A percentile compares a stretch with the other conserved stretches of the same genome.
phyloP scores from a whole-genome alignment of 2,888 invertebrate species.

The Eubasilissa splendida region DNA sequence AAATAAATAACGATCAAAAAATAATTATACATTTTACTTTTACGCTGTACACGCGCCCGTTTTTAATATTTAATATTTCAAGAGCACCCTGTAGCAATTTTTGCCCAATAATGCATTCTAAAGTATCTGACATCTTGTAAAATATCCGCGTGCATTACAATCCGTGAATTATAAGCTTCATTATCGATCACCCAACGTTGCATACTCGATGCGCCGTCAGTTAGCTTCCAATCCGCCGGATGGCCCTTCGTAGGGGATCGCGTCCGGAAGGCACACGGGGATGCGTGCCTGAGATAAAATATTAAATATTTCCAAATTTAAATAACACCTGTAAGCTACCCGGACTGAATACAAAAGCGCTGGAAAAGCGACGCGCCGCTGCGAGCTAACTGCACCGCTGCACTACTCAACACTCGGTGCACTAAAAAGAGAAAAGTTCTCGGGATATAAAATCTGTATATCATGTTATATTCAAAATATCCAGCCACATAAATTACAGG shows the following conservation, averaged over 20 bases:
- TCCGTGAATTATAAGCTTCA: conserved; percentile 33
- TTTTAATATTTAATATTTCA: neutral
- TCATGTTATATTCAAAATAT: conserved; percentile 42
- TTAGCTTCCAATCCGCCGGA: no score
- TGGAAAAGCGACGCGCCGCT: conserved; percentile 37
- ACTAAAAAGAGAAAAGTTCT: conserved; percentile 34
- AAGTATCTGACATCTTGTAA: conserved; percentile 28
- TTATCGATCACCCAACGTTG: conserved; percentile 28
- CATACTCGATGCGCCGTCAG: conserved; percentile 12
- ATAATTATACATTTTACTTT: no score
- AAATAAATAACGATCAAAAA: no score
- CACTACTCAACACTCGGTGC: neutral
- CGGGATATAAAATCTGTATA: conserved; percentile 43
- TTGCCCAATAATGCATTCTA: neutral
- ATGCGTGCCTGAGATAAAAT: conserved; percentile 7
- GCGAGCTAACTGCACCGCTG: conserved; percentile 14
- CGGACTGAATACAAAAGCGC: conserved; percentile 37
- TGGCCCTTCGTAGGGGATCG: neutral
- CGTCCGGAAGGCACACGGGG: neutral
- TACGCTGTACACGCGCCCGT: no score
- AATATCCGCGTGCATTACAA: conserved; percentile 26
- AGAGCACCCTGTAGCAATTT: neutral
- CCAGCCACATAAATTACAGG: conserved; percentile 42
- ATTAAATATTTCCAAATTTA: conserved; percentile 40
- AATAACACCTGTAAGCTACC: conserved; percentile 46